Evolutionary conservation across 2,797 vertebrate genomes (phyloP), one percentile per base, ranked within the genome.

Genomic region (Tenualosa thibaudeaui): DNA sequence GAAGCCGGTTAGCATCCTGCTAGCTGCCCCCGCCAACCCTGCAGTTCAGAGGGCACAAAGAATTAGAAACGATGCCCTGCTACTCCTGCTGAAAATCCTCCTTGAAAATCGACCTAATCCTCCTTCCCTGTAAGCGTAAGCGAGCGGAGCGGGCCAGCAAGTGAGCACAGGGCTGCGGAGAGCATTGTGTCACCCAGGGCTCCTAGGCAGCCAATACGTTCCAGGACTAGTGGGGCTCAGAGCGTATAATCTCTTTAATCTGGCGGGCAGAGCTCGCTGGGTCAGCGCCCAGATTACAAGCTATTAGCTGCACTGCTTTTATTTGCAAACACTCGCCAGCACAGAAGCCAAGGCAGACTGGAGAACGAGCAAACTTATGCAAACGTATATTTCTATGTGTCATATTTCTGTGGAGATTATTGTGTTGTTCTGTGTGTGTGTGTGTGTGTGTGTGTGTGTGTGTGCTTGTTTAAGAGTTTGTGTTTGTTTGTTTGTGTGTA

Each of bases 201-300:
- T 81, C 43, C 82, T 81, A 82, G 46, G 7, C 84, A 49, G 83
- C 31, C 50, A 26, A 56, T 81, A 15, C 53, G 49, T n/a, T 75
- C 19, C 10, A 4, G 84, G 78, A 54, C 68, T 86, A 88, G 85
- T 17, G 68, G 17, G 37, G 68, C 88, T 90, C 86, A 84, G 88
- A 91, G 88, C 19, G 85, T 89, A 93, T 93, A 91, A 94, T 94
- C 93, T 92, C 71, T 89, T 94, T 93, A 92, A 93, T 93, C 91
- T 91, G 88, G 86, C 22, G 53, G 88, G 89, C 90, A 92, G 87
- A 54, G 86, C 85, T 89, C 87, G 86, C 88, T 88, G 88, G 92
- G 92, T 93, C 91, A 93, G 87, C 89, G 90, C 82, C 86, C 89
- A 91, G 91, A 93, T 90, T 91, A 92, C 86, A 81, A 53, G 75